Base-by-base conservation (phyloP, 2,113 vertebrate genomes). In the Vanacampus margaritifer region DNA sequence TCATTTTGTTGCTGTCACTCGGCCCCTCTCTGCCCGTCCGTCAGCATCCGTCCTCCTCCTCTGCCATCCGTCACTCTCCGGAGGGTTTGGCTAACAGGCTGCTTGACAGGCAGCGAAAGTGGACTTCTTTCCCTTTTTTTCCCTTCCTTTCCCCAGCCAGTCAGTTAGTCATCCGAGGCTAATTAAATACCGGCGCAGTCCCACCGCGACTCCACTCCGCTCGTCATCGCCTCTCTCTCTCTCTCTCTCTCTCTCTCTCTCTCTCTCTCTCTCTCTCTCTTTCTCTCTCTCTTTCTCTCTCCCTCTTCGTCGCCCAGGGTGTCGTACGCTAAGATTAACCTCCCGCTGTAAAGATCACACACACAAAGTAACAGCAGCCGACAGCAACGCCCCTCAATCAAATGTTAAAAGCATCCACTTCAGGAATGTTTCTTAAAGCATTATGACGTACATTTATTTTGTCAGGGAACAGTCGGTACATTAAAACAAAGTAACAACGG, bases 251-350 rank as follows among this genome's bases (percentile, higher is more conserved):
- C 68, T 71, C 11, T 9, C 67, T 69, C 53, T 51, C 50, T 73
- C 67, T 57, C 11, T 7, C 65, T 69, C 57, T 51, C 57, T 74
- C 68, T 57, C 68, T 51, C 66, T 3, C 12, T 51, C 17, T 23
- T 23, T 73, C 67, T 71, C 64, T 71, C 70, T 69, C 13, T 9
- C 69, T 69, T 56, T 43, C 57, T 71, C 68, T 57, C 69, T 70
- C 68, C 14, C 78, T 59, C 74, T 78, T 78, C 69, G 73, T 68
- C 10, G 80, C 81, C 84, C 77, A 72, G 76, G 78, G 82, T 81
- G 79, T 60, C 79, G 82, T 78, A 81, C 83, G 82, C 82, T 78
- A 72, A 90, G 89, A 89, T 90, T 88, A 90, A 90, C 88, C 87
- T 90, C 89, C 87, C 77, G 72, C 74, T 80, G 74, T 80, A 83